Conservation (phyloP, 2,797 vertebrate species). For the Phrynocephalus guinanensis region DNA sequence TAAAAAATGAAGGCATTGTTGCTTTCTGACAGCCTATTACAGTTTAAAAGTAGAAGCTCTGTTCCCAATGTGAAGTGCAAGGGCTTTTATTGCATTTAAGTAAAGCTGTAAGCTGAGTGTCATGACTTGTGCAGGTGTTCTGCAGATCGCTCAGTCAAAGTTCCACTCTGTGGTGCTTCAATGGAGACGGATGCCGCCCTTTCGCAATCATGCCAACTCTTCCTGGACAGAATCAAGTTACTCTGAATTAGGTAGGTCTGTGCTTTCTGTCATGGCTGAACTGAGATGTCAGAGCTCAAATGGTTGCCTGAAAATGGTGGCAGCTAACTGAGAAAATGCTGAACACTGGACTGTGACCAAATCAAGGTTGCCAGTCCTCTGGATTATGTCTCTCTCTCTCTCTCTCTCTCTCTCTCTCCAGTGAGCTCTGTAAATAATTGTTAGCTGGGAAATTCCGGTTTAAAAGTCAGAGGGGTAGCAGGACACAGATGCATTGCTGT, state of each 20-base stretch:
- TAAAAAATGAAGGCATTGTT: not conserved
- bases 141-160: constrained; percentile 35
- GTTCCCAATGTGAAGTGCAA: constrained; percentile 26
- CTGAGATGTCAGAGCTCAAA: constrained; percentile 45
- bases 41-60: constrained; percentile 32
- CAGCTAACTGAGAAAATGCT: constrained; percentile 24
- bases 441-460: accelerated
- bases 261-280: constrained; percentile 53
- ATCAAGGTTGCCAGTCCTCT: not conserved
- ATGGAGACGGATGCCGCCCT: constrained; percentile 45
- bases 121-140: constrained; percentile 37
- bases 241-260: constrained; percentile 55
- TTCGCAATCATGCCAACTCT: constrained; percentile 30
- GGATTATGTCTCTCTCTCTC: not conserved
- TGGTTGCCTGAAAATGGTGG: constrained; percentile 35
- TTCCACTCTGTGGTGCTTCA: constrained; percentile 47
- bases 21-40: constrained; percentile 1
- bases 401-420: too few species aligned
- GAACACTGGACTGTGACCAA: not conserved
- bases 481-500: not conserved
- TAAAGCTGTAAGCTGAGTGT: constrained; percentile 41
- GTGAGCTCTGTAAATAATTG: constrained; percentile 17
- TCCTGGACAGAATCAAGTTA: constrained; percentile 53
- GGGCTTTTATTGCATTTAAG: constrained; percentile 37
- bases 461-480: not conserved